phyloP scores from a whole-genome alignment of 1,140 invertebrate species.

The Meloidogyne hapla region DNA sequence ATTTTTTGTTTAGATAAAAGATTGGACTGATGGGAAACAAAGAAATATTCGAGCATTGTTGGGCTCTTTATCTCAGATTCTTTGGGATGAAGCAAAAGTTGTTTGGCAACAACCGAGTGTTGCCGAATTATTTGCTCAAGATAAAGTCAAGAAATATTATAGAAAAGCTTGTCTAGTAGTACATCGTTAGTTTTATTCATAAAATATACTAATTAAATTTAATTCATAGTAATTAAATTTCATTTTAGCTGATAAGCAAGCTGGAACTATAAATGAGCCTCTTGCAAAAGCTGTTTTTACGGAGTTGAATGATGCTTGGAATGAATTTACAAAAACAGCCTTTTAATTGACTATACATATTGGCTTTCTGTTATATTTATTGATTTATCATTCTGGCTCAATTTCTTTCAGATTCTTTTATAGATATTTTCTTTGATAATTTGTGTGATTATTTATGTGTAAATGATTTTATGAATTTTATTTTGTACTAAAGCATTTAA shows the following conservation, averaged over 20 bases:
- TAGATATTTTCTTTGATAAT: too few relatives aligned
- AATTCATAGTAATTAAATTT: conserved; percentile 87
- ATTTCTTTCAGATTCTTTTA: neutral
- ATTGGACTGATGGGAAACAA: conserved; percentile 91
- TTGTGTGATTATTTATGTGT: too few relatives aligned
- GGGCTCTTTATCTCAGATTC: conserved; percentile 85
- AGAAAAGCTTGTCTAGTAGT: conserved; percentile 84
- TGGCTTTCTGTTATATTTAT: neutral
- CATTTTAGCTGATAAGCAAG: conserved; percentile 76
- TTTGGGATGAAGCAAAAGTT: conserved; percentile 84
- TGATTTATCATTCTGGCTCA: neutral
- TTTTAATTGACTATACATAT: neutral
- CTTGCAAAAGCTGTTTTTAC: conserved; percentile 92
- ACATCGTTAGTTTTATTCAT: conserved; percentile 14
- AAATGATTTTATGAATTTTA: too few relatives aligned
- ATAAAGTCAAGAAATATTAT: conserved; percentile 79
- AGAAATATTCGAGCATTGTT: conserved; percentile 90
- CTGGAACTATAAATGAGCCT: conserved; percentile 65
- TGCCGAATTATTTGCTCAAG: conserved; percentile 82
- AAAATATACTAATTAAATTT: too few relatives aligned
- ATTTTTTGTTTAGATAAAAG: conserved; percentile 67
- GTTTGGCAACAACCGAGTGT: conserved; percentile 85
- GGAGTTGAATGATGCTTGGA: conserved; percentile 97
- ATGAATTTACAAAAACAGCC: conserved; percentile 77
- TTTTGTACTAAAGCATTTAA: too few relatives aligned